Evolutionary conservation across 2,113 vertebrate species (phyloP), one percentile per base, ranked within the genome.

Genomic region (Ageneiosus marmoratus): DNA sequence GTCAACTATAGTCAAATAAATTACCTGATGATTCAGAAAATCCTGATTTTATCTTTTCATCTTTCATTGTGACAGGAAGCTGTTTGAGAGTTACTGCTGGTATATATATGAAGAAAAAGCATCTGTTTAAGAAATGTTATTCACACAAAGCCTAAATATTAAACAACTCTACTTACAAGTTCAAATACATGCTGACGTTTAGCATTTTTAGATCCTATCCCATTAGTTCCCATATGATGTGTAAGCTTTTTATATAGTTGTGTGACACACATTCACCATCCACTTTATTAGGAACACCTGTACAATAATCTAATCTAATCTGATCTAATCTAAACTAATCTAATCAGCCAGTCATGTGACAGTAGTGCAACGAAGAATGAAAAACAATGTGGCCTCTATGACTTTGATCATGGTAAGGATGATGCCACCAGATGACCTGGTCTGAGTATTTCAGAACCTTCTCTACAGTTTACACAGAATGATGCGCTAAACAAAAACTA

Each of bases 1-100:
- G 41, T 75, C 34, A 24, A 55, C 12, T 20, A 24, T 3, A 62
- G 11, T 73, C 24, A 73, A 56, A 48, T 58, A 11, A 82, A 34
- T 72, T 77, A 97, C 96, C 95, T 92, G 91, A 93, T 79, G 93
- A 91, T 89, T 95, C 94, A 76, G 90, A 90, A 15, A 91, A 77
- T 32, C 89, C 93, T 79, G 93, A 89, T 79, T 94, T 87, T 53
- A 88, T 93, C 7, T 80, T 88, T 53, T 91, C 90, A 79, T 93
- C 90, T 83, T 86, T 90, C 13, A 65, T 62, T 37, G 51, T 92
- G 9, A 94, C 94, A 81, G 92, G 90, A 10, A 91, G 89, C 73
- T 91, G 27, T 2, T 79, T 91, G 60, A 77, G 69, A 82, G 92
- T 87, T 73, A 93, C 89, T 82, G 88, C 91, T 83, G 62, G 60